Percentiles rank a stretch among this genome's conserved stretches.
Evolutionary conservation across 1,140 invertebrate species (phyloP).

Genomic region (Nasonia vitripennis): DNA sequence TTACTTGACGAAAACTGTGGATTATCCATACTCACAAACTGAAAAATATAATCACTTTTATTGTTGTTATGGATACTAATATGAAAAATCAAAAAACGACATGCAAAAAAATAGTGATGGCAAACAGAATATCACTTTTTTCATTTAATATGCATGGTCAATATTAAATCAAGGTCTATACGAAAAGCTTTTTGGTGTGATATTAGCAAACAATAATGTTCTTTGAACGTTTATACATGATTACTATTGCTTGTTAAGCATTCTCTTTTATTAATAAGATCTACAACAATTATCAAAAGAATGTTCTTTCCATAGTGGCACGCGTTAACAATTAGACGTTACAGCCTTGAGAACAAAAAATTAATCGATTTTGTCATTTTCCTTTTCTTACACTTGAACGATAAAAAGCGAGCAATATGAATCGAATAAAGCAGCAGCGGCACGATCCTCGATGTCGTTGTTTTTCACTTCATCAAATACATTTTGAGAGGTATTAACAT

Average conservation of each 20-base stretch:
- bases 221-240: too few relatives aligned
- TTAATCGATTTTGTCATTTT: not conserved
- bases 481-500: not conserved
- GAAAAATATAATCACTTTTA: not conserved
- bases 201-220: too few relatives aligned
- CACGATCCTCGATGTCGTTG: slow-evolving; percentile 1
- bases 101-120: not conserved
- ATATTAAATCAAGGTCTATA: too few relatives aligned
- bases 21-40: not conserved
- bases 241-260: not conserved
- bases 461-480: not conserved
- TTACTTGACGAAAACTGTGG: too few relatives aligned
- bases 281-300: slow-evolving; percentile 8
- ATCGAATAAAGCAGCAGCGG: slow-evolving; percentile 3
- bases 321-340: not conserved
- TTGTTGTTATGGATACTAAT: too few relatives aligned
- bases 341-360: not conserved
- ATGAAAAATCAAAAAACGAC: too few relatives aligned
- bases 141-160: not conserved
- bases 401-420: not conserved
- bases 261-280: slow-evolving; percentile 4
- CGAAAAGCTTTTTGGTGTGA: too few relatives aligned
- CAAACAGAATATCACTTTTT: not conserved
- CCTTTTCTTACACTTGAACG: not conserved
- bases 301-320: not conserved